Percentiles rank a stretch among this genome's conserved stretches.
Conservation (phyloP, 2,797 vertebrate genomes). For the Darevskia mixta region DNA sequence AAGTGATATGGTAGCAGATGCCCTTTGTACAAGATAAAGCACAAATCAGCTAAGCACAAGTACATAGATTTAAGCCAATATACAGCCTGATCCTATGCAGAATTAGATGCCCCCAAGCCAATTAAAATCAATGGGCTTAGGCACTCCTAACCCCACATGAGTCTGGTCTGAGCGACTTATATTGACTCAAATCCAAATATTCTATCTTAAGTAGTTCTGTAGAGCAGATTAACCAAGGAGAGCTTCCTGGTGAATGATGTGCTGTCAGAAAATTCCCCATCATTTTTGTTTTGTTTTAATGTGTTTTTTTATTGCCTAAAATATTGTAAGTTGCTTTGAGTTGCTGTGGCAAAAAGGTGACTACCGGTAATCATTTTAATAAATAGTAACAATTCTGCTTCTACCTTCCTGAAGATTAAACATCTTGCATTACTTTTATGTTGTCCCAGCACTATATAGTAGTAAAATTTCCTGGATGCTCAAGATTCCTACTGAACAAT, state of each 20-base stretch:
- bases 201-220: background rate
- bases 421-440: background rate
- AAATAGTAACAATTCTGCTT: background rate
- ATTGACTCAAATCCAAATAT: background rate
- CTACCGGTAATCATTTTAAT: no score
- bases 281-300: background rate
- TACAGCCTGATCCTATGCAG: background rate
- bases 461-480: background rate
- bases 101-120: background rate
- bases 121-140: constrained; percentile 13
- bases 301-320: no score
- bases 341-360: no score
- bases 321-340: no score
- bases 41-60: constrained; percentile 1
- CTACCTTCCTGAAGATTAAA: background rate
- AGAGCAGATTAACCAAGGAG: background rate
- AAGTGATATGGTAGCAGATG: constrained; percentile 2
- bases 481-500: background rate
- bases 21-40: background rate
- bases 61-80: background rate
- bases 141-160: background rate
- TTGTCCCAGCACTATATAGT: background rate
- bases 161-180: background rate
- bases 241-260: background rate
- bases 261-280: background rate